phyloP scores from a whole-genome alignment of 2,888 invertebrate species.

The Nipponacmea schrenckii region DNA sequence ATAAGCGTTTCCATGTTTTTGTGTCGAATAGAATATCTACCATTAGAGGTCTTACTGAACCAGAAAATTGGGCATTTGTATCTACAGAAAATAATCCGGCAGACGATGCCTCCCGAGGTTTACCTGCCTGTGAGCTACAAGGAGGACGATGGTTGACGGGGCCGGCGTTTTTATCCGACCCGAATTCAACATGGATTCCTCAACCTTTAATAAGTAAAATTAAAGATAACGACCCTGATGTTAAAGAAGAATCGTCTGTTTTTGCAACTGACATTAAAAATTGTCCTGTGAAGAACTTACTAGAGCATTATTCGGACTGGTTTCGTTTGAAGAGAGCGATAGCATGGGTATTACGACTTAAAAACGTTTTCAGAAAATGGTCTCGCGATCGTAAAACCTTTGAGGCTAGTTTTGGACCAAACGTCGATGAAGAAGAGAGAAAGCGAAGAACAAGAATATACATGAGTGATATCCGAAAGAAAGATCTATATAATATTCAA shows the following conservation, averaged over 20 bases:
- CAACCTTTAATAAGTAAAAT: not conserved
- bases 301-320: slow-evolving; percentile 16
- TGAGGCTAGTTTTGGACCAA: no score
- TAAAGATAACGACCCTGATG: not conserved
- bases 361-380: not conserved
- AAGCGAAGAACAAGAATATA: no score
- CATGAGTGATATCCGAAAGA: not conserved
- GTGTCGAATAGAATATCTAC: slow-evolving; percentile 21
- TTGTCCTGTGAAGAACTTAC: not conserved
- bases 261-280: not conserved
- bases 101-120: slow-evolving; percentile 24
- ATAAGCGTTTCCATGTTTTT: slow-evolving; percentile 20
- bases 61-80: slow-evolving; percentile 24
- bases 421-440: no score
- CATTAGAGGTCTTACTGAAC: slow-evolving; percentile 7
- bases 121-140: not conserved
- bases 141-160: slow-evolving; percentile 13
- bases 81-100: slow-evolving; percentile 24
- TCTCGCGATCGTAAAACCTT: not conserved
- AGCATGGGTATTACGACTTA: not conserved
- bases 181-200: no score
- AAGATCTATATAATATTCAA: not conserved
- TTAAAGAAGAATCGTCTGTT: not conserved
- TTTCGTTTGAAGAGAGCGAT: not conserved
- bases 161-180: slow-evolving; percentile 20